Evolutionary conservation across 1,140 invertebrate species (phyloP), one percentile per base, ranked within the genome.

Genomic region (Lamellibrachia luymesi): DNA sequence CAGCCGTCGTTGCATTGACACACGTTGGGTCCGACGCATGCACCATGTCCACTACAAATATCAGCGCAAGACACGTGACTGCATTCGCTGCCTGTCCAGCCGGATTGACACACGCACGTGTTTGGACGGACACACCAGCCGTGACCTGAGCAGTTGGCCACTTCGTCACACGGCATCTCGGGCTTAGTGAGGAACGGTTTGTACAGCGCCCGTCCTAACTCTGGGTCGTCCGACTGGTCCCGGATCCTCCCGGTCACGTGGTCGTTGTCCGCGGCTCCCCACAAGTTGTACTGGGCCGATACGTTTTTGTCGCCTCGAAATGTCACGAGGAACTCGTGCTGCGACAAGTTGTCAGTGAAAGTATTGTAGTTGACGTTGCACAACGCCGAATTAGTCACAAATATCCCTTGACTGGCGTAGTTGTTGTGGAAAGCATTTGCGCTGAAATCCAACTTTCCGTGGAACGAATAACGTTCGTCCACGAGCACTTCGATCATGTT

Each of bases 161-260:
- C 91, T 90, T 51, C 56, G n/a, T 80, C 52, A 92, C 93, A 93
- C 5, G 64, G 64, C 50, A 92, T 90, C 50, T 93, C 92, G 50
- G 13, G 13, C 64, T 80, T 80, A 8, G 25, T 8, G 25, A 80
- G 64, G 64, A 80, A 80, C 13, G 64, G 64, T 80, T 80, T 22
- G 64, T 80, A 80, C 64, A 80, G 13, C 64, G 25, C 64, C 10
- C 64, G 64, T 22, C 64, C 64, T 80, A 80, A 80, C 64, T 80
- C 25, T 22, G 64, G 64, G 64, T 80, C 64, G 17, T 80, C 64
- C 13, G 64, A 80, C 64, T 80, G 5, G 64, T 80, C 64, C 64
- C 64, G 25, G 64, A 80, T 80, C 13, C 64, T 80, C 64, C 25
- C 25, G 5, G 64, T 80, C 64, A 80, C 64, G 64, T 80, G 64